phyloP scores from a whole-genome alignment of 2,113 vertebrate genomes.

The Chinchilla lanigera region DNA sequence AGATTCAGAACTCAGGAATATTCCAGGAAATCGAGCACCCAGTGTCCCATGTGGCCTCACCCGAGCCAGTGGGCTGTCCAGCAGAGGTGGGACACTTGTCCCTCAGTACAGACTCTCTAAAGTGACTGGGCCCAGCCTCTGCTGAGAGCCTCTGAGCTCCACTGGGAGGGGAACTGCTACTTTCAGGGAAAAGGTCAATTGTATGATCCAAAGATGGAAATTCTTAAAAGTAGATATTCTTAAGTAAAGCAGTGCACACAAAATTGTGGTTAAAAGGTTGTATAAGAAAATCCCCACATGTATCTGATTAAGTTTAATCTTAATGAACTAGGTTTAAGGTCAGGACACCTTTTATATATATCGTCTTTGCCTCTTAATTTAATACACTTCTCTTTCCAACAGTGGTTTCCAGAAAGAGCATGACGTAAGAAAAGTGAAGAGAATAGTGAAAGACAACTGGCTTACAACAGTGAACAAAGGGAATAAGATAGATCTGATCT shows the following conservation, averaged over 20 bases:
- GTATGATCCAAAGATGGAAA: not conserved
- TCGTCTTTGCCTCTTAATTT: not conserved
- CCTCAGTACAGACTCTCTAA: not conserved
- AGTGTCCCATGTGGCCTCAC: fast-evolving
- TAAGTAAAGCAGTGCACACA: not conserved
- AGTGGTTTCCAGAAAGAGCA: not conserved
- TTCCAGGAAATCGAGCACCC: not conserved
- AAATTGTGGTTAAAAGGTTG: not conserved
- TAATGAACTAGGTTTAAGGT: not conserved
- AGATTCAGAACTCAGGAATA: not conserved
- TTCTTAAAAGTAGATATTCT: not conserved
- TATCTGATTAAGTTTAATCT: not conserved
- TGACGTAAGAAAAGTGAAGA: not conserved
- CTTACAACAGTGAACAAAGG: not conserved
- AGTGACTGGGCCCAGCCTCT: not conserved
- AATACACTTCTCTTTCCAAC: not conserved
- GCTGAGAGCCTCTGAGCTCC: not conserved
- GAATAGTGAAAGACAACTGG: not conserved
- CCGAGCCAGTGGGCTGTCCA: not conserved
- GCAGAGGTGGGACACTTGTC: not conserved
- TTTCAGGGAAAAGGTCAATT: not conserved
- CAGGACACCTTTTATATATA: not conserved
- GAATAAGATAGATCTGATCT: not conserved
- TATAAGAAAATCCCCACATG: not conserved
- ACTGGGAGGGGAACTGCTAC: not conserved